phyloP scores from a whole-genome alignment of 30 jellyfish, hydroid and myxozoan species.

The Cassiopea andromeda region DNA sequence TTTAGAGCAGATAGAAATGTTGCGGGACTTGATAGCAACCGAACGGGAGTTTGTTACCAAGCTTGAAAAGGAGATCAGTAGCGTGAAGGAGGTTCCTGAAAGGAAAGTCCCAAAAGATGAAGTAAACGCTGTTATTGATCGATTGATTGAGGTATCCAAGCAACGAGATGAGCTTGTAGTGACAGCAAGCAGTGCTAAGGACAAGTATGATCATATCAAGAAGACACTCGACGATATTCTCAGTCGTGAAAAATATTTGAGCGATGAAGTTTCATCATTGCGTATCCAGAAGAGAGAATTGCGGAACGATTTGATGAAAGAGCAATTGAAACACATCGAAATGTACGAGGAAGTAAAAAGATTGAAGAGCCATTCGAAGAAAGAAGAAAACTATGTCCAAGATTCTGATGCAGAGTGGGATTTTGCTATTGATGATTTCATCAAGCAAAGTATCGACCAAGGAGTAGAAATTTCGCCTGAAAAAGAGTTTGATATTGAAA shows the following conservation, averaged over 20 bases:
- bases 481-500: background rate
- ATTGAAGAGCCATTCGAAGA: constrained; percentile 3
- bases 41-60: constrained; percentile 59
- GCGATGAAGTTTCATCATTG: constrained; percentile 59
- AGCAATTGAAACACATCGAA: constrained; percentile 57
- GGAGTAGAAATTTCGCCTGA: background rate
- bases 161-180: constrained; percentile 50
- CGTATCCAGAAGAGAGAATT: constrained; percentile 67
- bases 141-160: constrained; percentile 70
- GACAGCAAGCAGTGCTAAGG: constrained; percentile 42
- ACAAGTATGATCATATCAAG: constrained; percentile 61
- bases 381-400: background rate
- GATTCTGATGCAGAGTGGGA: background rate
- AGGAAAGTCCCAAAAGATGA: constrained; percentile 34
- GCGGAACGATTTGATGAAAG: constrained; percentile 63
- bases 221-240: constrained; percentile 62
- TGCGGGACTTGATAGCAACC: constrained; percentile 28
- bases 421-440: background rate
- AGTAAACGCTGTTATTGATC: constrained; percentile 61
- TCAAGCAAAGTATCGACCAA: background rate
- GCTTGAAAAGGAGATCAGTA: constrained; percentile 28
- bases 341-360: constrained; percentile 48
- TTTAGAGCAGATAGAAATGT: constrained; percentile 44
- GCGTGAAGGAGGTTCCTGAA: constrained; percentile 10
- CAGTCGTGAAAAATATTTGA: constrained; percentile 67